Evolutionary conservation across 2,113 vertebrate species (phyloP), one percentile per base, ranked within the genome.

Genomic region (Empidonax alnorum): DNA sequence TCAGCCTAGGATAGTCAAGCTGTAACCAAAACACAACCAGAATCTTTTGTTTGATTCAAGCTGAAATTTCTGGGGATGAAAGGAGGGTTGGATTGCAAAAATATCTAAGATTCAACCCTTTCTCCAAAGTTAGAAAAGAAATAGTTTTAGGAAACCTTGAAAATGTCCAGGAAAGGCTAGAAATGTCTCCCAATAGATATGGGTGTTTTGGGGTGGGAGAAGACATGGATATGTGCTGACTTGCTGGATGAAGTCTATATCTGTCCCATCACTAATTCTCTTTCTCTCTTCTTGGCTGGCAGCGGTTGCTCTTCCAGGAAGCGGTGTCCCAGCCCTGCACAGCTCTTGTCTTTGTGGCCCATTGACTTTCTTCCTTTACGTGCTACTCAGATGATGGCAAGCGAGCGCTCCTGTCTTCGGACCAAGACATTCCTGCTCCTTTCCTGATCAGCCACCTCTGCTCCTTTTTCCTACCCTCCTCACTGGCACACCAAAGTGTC

Each of bases 401-500:
- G 95, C 1, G 16, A 98, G 96, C 41, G 41, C 95, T 91, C 85
- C 94, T 87, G 66, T 95, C 95, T 95, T 96, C 73, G 52, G 84
- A 94, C 91, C n/a, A 9, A 96, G 94, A 96, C 83, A 93, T 95
- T 97, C 77, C 79, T 96, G 76, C 94, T 93, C 91, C 94, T 97
- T 94, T 97, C 96, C 93, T 96, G 89, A 92, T 97, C 95, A 77
- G 88, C 89, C 97, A 97, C 97, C 89, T 96, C 91, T 95, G 93
- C 91, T 96, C 93, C 97, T 97, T 88, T 95, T 95, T 97, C 94
- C 87, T 98, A 95, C 90, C 97, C 97, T 97, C 85, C 91, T 96
- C 97, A 97, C 98, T 94, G 98, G 96, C 97, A 98, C 98, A 98
- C 98, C 98, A 98, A 98, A 98, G 98, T 98, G 98, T 98, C 98